Base-by-base conservation (phyloP, 2,797 vertebrate genomes). In the Eulemur mongoz region DNA sequence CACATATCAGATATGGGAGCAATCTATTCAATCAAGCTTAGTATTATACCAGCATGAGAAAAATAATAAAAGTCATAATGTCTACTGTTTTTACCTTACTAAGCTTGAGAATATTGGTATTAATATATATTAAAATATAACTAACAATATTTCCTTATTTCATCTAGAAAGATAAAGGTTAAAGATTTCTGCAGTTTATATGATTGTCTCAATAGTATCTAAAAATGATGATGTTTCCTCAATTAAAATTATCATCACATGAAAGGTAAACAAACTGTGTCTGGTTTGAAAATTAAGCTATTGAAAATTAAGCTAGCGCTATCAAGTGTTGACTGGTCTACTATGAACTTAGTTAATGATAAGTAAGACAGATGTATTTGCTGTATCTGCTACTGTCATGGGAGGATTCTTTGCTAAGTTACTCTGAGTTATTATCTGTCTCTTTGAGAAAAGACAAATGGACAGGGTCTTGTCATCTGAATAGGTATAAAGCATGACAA, bases 401-500 rank as follows among this genome's bases (percentile, higher is more conserved):
- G 73, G 15, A 96, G 54, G 23, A 83, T n/a, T 84, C 22, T 61
- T 93, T 72, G 86, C 67, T 82, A 82, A 88, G 80, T 92, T 93
- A 54, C 43, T 92, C n/a, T 79, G 48, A 93, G 59, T n/a, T 93
- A 85, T 70, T 72, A 88, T 93, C 52, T 94, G 23, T 61, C 15
- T 90, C 12, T 75, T 69, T 50, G 59, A 72, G 69, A 83, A 96
- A 83, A 73, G 50, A 90, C 22, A 91, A 93, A 92, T 90, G 2
- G n/a, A 92, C 61, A 95, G 50, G 38, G 50, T 78, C 72, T 78
- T 95, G 15, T 92, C 25, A 89, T 93, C 93, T 96, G 17, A 67
- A 90, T 88, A 82, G 38, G 12, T 87, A 27, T 88, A 88, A 97
- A 72, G 14, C 90, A 75, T 95, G 92, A 79, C 35, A 94, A 88